A percentile compares a stretch with the other conserved stretches of the same genome.
Conservation (phyloP, 1,140 invertebrate species). For the Phenacoccus solenopsis region DNA sequence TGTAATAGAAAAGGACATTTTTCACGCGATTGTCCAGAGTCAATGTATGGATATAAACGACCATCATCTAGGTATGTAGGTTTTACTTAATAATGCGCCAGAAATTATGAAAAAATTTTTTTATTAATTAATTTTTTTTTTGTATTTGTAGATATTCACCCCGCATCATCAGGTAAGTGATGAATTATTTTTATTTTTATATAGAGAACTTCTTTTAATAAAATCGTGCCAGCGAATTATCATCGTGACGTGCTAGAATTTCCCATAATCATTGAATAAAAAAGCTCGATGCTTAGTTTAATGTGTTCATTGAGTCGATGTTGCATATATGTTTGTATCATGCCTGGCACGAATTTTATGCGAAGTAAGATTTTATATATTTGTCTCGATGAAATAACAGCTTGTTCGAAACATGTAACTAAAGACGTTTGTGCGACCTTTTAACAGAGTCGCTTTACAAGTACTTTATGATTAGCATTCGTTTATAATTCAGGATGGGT, state of each 20-base stretch:
- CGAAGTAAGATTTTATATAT: not conserved
- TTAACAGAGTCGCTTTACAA: not conserved
- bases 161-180: not conserved
- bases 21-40: constrained; percentile 23
- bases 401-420: not conserved
- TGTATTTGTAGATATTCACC: not conserved
- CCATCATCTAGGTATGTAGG: not conserved
- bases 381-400: not conserved
- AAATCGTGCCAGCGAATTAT: not conserved
- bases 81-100: not conserved
- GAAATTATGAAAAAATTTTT: too few relatives aligned
- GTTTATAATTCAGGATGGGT: constrained; percentile 17
- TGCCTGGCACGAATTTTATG: not conserved
- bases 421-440: not conserved
- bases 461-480: constrained; percentile 12
- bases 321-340: not conserved
- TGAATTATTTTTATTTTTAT: not conserved
- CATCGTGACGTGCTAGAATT: not conserved
- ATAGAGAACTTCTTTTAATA: not conserved
- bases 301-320: too few relatives aligned
- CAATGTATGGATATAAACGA: constrained; percentile 23
- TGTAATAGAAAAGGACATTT: constrained; percentile 23
- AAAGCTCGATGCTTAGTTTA: too few relatives aligned
- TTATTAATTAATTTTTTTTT: not conserved
- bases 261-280: not conserved